Evolutionary conservation across 64 coral and sea anemone genomes (phyloP).

Genomic region (Stichodactyla mertensii): DNA sequence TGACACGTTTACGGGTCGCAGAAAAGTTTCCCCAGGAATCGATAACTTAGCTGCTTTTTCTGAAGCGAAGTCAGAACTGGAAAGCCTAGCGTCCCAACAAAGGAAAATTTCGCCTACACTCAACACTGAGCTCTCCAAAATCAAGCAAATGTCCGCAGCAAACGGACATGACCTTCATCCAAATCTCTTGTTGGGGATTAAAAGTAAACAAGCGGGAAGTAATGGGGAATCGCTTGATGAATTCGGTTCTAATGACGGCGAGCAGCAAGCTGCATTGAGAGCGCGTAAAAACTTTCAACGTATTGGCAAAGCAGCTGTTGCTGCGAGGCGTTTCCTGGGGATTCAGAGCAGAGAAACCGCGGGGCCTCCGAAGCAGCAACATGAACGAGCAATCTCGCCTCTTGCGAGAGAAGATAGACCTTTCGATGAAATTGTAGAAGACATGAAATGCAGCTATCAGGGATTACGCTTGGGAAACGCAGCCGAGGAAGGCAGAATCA

Average conservation of each 20-base stretch:
- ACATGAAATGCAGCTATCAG: slow-evolving; percentile 3
- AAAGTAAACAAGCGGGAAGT: slow-evolving; percentile 9
- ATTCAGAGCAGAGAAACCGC: neutral
- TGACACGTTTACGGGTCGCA: neutral
- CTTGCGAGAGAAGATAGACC: neutral
- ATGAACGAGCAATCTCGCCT: neutral
- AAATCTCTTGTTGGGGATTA: slow-evolving; percentile 10
- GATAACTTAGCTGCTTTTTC: neutral
- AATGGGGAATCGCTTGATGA: neutral
- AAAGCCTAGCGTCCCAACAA: neutral
- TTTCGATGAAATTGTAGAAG: slow-evolving; percentile 1
- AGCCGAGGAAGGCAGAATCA: neutral
- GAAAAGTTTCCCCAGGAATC: neutral
- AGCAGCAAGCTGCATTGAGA: neutral
- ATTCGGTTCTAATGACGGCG: neutral
- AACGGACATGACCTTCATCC: slow-evolving; percentile 17
- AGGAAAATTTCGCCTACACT: neutral
- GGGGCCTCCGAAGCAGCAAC: neutral
- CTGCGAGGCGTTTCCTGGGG: neutral
- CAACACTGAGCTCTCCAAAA: neutral
- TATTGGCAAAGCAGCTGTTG: slow-evolving; percentile 18
- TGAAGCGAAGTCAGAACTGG: neutral
- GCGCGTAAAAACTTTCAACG: slow-evolving; percentile 18
- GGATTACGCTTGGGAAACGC: neutral
- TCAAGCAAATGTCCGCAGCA: slow-evolving; percentile 1